Evolutionary conservation across 1,140 invertebrate species (phyloP).

Genomic region (Brachionus sp.): DNA sequence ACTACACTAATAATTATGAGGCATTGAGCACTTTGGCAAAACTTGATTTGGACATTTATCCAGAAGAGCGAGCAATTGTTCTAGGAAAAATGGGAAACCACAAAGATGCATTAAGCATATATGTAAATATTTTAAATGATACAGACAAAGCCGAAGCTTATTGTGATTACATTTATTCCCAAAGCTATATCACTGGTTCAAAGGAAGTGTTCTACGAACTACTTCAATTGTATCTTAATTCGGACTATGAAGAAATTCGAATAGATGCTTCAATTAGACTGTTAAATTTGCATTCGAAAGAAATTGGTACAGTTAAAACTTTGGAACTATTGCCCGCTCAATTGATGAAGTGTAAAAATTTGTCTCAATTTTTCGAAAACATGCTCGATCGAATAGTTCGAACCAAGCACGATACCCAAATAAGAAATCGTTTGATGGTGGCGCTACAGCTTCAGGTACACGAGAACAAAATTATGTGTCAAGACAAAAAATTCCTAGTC

Average conservation of each 20-base stretch:
- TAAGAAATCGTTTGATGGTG: slow-evolving; percentile 29
- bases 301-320: slow-evolving; percentile 47
- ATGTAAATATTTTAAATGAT: slow-evolving; percentile 76
- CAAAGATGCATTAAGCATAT: slow-evolving; percentile 85
- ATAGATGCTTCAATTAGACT: slow-evolving; percentile 30
- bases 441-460: slow-evolving; percentile 58
- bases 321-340: slow-evolving; percentile 48
- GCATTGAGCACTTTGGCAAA: slow-evolving; percentile 9
- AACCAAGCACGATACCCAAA: slow-evolving; percentile 29
- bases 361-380: slow-evolving; percentile 47
- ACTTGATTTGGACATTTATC: slow-evolving; percentile 36
- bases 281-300: slow-evolving; percentile 33
- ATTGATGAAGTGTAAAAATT: slow-evolving; percentile 48
- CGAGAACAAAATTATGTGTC: slow-evolving; percentile 72
- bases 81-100: slow-evolving; percentile 79
- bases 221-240: slow-evolving; percentile 29
- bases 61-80: slow-evolving; percentile 87
- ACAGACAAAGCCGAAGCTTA: slow-evolving; percentile 69
- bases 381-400: slow-evolving; percentile 47
- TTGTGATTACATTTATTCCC: slow-evolving; percentile 43
- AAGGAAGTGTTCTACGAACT: slow-evolving; percentile 27
- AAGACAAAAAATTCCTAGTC: slow-evolving; percentile 75
- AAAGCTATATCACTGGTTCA: slow-evolving; percentile 10
- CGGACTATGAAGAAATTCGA: slow-evolving; percentile 17
- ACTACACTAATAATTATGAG: slow-evolving; percentile 39